phyloP scores from a whole-genome alignment of 2,113 vertebrate species.

The Burhinus bistriatus region DNA sequence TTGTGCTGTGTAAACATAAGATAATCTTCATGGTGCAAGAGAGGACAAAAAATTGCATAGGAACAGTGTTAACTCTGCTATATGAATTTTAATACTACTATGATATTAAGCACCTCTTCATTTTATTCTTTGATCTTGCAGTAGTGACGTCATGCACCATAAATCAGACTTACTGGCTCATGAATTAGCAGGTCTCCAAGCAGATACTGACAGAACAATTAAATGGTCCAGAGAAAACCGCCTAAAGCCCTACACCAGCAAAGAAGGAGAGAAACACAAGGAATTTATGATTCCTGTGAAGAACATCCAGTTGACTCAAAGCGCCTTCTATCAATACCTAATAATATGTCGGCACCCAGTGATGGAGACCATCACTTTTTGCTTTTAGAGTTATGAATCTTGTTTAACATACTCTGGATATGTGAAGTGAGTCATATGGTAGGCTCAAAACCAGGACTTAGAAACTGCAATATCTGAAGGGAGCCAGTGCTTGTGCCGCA shows the following conservation, averaged over 20 bases:
- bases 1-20: background rate
- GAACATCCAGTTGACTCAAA: background rate
- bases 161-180: slow-evolving; percentile 45
- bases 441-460: background rate
- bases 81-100: background rate
- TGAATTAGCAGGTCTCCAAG: slow-evolving; percentile 46
- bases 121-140: background rate
- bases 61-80: background rate
- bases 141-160: background rate
- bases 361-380: background rate
- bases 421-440: background rate
- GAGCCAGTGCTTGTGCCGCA: background rate
- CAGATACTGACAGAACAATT: slow-evolving; percentile 52
- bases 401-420: slow-evolving; percentile 18
- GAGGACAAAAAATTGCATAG: background rate
- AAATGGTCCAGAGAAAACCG: slow-evolving; percentile 54
- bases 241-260: background rate
- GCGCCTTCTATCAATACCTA: background rate
- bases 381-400: slow-evolving; percentile 12
- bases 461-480: background rate
- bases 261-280: background rate
- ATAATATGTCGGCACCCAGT: slow-evolving; percentile 24
- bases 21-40: background rate
- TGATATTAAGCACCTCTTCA: background rate
- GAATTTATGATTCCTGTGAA: slow-evolving; percentile 49